phyloP scores from a whole-genome alignment of 2,113 vertebrate genomes.

The Thymallus thymallus region DNA sequence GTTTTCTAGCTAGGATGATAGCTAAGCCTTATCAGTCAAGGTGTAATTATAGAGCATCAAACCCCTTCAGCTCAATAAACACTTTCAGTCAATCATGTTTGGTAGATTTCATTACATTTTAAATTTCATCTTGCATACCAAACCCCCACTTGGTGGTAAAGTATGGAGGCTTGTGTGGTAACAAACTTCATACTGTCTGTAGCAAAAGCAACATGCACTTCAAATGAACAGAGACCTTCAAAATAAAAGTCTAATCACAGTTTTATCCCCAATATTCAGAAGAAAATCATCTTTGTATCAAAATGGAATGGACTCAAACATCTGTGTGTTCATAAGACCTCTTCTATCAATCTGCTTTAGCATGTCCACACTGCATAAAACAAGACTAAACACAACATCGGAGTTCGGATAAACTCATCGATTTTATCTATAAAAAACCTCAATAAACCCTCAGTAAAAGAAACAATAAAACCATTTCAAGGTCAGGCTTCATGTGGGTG shows the following conservation, averaged over 20 bases:
- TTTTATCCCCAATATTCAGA: conserved; percentile 21
- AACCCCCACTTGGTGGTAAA: background rate
- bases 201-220: conserved; percentile 8
- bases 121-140: background rate
- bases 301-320: conserved; percentile 42
- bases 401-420: too few relatives aligned
- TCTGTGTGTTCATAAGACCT: conserved; percentile 3
- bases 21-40: background rate
- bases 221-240: background rate
- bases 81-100: background rate
- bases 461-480: background rate
- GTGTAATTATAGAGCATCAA: background rate
- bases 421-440: too few relatives aligned
- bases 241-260: conserved; percentile 27
- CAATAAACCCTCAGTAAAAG: background rate
- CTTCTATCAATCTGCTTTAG: background rate
- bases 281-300: conserved; percentile 24
- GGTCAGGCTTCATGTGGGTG: conserved; percentile 18
- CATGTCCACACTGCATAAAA: background rate
- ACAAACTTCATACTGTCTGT: background rate
- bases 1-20: conserved; percentile 3
- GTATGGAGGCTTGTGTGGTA: background rate
- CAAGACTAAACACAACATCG: background rate
- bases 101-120: background rate
- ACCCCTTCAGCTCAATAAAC: background rate